phyloP scores from a whole-genome alignment of 2,113 vertebrate species.

The Eulemur macaco region DNA sequence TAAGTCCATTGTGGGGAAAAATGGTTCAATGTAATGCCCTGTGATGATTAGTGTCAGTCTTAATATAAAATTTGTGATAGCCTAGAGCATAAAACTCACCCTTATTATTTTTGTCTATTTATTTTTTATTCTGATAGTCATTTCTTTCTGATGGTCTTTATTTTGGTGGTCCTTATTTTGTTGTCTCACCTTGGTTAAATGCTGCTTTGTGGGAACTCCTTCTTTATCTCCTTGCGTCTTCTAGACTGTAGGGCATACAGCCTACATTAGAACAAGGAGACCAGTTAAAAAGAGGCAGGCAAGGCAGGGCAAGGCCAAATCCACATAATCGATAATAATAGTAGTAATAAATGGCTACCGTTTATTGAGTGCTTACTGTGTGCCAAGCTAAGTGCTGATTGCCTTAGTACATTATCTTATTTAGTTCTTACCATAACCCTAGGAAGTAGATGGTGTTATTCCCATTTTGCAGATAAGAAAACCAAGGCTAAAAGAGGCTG shows the following conservation, averaged over 20 bases:
- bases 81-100: background rate
- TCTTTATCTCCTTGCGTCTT: background rate
- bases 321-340: background rate
- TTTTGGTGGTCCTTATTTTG: background rate
- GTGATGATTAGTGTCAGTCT: background rate
- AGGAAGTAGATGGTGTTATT: background rate
- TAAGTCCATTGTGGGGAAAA: background rate
- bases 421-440: background rate
- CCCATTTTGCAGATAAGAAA: constrained; percentile 32
- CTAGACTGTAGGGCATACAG: background rate
- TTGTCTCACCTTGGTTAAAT: background rate
- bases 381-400: background rate
- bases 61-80: background rate
- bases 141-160: background rate
- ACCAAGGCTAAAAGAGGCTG: background rate
- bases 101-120: background rate
- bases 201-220: background rate
- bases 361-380: background rate
- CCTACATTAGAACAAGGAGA: background rate
- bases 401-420: background rate
- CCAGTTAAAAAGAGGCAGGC: background rate
- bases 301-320: background rate
- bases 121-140: background rate
- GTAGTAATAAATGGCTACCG: background rate
- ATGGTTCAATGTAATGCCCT: background rate